Conservation (phyloP, 2,113 vertebrate species). For the Oryzias curvinotus region DNA sequence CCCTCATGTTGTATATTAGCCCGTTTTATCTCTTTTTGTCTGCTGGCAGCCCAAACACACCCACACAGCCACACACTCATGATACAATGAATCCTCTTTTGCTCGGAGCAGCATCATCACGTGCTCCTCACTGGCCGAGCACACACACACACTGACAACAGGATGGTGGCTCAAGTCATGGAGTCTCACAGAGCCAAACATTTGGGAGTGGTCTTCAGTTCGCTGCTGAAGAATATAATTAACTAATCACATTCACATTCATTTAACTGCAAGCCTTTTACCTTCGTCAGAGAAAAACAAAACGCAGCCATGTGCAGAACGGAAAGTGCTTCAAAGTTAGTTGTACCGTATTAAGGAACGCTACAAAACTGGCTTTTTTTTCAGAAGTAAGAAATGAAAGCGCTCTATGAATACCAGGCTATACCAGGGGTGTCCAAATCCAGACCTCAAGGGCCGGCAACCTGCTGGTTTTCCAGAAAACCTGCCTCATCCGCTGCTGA, state of each 20-base stretch:
- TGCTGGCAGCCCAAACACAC: conserved; percentile 8
- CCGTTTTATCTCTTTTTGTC: conserved; percentile 29
- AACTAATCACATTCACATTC: conserved; percentile 65
- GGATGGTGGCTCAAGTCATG: conserved; percentile 4
- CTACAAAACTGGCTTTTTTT: conserved; percentile 55
- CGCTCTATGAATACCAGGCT: not conserved
- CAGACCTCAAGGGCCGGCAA: too few relatives aligned
- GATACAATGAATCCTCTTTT: conserved; percentile 25
- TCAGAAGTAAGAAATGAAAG: not conserved
- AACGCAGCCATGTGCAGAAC: conserved; percentile 18
- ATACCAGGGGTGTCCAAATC: too few relatives aligned
- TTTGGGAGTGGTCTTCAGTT: conserved; percentile 32
- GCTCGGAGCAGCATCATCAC: conserved; percentile 22
- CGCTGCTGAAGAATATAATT: conserved; percentile 61
- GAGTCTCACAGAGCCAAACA: conserved; percentile 27
- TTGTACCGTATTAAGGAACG: conserved; percentile 49
- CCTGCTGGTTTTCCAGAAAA: too few relatives aligned
- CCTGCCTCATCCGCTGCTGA: too few relatives aligned
- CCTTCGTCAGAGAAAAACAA: conserved; percentile 41
- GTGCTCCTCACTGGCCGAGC: conserved; percentile 21
- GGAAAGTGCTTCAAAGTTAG: conserved; percentile 61
- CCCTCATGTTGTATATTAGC: conserved; percentile 1
- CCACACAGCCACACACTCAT: conserved; percentile 3
- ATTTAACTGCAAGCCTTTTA: conserved; percentile 49
- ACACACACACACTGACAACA: conserved; percentile 11